Evolutionary conservation across 2,113 vertebrate genomes (phyloP), one percentile per base, ranked within the genome.

Genomic region (Protomyctophum bolini): DNA sequence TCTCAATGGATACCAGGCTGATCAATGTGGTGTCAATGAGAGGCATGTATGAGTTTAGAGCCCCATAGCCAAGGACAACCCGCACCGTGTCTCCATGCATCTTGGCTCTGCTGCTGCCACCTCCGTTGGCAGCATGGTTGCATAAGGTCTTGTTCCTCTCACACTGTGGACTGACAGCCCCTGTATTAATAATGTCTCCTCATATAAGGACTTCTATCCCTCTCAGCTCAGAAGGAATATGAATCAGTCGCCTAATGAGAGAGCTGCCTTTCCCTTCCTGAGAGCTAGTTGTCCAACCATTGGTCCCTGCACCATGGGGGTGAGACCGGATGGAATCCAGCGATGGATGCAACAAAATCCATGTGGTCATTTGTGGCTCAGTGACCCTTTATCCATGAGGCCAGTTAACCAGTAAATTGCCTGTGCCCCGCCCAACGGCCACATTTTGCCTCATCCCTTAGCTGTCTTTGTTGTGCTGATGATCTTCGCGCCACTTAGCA

Each of bases 101-200:
- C 63, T 58, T 62, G 59, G 70, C 74, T 76, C 72, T 48, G 10
- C 33, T 75, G 33, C 60, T 74, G 48, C 76, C 33, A 41, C 33
- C 66, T 82, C 72, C 49, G n/a, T 63, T 55, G 68, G 63, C 63
- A 67, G 63, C 29, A 58, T 61, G 49, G 78, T 86, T 87, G 85
- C 77, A 79, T 85, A 87, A 89, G 86, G 74, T 83, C 72, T 80
- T 86, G 69, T 83, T 78, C 70, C 81, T 84, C 80, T 75, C 60
- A 14, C 82, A 77, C 82, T 6, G 74, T 65, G 75, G 79, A 87
- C 82, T 85, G 86, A 84, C 88, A 88, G 84, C 73, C 80, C 61
- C 72, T 88, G 85, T 86, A 88, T 91, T 89, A 87, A 88, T 89
- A 89, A 90, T 88, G 88, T 88, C 83, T 84, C 82, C 80, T 75